These are phyloP conservation scores for Triplophysa dalaica DNA, from an alignment of 2,113 vertebrate species.

Conservation along the genomic window DNA sequence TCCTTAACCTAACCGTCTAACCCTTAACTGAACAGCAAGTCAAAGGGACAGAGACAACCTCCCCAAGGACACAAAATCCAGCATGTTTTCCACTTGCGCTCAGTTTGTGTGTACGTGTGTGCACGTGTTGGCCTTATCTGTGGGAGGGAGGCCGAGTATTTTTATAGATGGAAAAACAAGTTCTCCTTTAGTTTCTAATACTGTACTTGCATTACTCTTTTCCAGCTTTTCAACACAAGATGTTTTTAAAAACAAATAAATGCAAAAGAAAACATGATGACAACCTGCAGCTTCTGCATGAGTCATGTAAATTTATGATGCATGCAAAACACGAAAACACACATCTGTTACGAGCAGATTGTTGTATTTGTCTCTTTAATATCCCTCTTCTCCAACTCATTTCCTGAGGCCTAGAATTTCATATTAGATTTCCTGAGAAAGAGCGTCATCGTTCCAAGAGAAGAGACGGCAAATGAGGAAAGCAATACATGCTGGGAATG, in stretches of 20 bases:
- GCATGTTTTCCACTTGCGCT: conserved; percentile 1
- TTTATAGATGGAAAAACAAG: not conserved
- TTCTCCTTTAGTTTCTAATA: conserved; percentile 3
- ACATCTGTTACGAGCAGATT: not conserved
- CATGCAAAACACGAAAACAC: no score
- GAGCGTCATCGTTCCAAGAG: conserved; percentile 14
- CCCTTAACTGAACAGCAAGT: conserved; percentile 3
- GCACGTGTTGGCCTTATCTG: not conserved
- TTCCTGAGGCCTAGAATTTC: conserved; percentile 10
- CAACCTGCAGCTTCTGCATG: no score
- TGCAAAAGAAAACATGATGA: no score
- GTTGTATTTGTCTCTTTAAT: not conserved
- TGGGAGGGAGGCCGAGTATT: not conserved
- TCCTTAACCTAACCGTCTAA: conserved; percentile 6
- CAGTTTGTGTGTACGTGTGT: not conserved
- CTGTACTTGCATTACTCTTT: not conserved
- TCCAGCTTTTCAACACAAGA: no score
- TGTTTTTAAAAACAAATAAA: no score
- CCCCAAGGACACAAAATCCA: not conserved
- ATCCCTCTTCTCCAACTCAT: not conserved
- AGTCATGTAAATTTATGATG: no score
- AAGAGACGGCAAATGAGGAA: conserved; percentile 2
- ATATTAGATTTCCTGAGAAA: conserved; percentile 22
- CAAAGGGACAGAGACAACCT: not conserved
- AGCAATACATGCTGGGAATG: not conserved